Conservation (phyloP, 35 echinoderm and acorn worm species). For the Amphiura filiformis region DNA sequence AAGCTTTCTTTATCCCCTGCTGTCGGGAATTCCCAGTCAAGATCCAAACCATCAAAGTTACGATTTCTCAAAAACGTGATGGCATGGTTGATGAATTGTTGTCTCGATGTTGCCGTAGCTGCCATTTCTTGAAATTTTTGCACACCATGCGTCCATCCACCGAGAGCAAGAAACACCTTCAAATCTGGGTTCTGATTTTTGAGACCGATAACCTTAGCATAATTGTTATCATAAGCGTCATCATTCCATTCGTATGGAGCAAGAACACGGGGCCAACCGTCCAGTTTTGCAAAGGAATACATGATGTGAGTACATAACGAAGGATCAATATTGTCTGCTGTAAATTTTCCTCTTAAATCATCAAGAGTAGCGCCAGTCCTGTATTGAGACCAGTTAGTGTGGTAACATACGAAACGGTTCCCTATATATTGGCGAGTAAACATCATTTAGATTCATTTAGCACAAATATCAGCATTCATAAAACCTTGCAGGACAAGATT, state of each 20-base stretch:
- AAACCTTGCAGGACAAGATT: no score
- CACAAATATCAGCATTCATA: no score
- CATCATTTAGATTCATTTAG: no score
- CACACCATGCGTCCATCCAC: slow-evolving; percentile 40
- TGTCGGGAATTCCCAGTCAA: slow-evolving; percentile 38
- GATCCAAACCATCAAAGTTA: slow-evolving; percentile 37
- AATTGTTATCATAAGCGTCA: slow-evolving; percentile 41
- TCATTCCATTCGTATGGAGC: slow-evolving; percentile 48
- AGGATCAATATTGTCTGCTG: slow-evolving; percentile 17
- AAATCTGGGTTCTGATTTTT: slow-evolving; percentile 10
- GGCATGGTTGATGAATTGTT: slow-evolving; percentile 10
- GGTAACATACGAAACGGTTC: slow-evolving; percentile 49
- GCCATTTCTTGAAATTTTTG: slow-evolving; percentile 31
- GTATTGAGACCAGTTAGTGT: slow-evolving; percentile 65
- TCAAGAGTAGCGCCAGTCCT: neutral
- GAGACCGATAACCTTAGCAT: slow-evolving; percentile 18
- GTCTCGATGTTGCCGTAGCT: neutral
- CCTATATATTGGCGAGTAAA: no score
- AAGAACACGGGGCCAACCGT: neutral
- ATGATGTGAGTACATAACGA: slow-evolving; percentile 44
- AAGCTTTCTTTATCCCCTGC: slow-evolving; percentile 23
- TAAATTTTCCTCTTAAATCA: no score
- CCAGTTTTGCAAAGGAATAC: slow-evolving; percentile 29
- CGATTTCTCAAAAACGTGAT: slow-evolving; percentile 16
- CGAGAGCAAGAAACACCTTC: slow-evolving; percentile 24